Evolutionary conservation across 2,888 invertebrate species (phyloP), one percentile per base, ranked within the genome.

Genomic region (Pogonocherus hispidulus): DNA sequence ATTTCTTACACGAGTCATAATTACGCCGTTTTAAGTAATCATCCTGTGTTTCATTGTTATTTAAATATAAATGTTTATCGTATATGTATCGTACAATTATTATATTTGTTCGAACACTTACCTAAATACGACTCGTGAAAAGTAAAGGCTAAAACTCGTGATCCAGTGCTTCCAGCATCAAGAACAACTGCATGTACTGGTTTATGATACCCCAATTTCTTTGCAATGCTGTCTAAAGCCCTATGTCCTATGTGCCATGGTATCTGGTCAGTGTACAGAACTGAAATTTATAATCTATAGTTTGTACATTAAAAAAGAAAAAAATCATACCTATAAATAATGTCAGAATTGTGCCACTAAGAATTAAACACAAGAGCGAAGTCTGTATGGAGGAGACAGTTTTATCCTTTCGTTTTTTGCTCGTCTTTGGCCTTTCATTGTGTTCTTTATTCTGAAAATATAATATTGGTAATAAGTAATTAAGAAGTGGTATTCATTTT

Each of bases 101-200:
- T 37, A 11, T 27, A 14, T 52, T 9, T 11, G 16, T 9, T 18
- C 1, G 19, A 27, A 16, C 14, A 76, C 77, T 79, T 79, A 92
- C 92, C 90, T 85, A 92, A 88, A 79, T 91, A 90, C 18, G 94
- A 92, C 79, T 93, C 91, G 80, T 94, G 93, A 85, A 96, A 95
- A 78, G 92, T 92, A 82, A 94, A 95, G 3, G 94, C 94, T 70
- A 94, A 86, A 19, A 95, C 91, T 76, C 98, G 89, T 70, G 95
- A 93, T 1, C 97, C 98, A 0, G 97, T 97, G 66, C 96, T 97
- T 1, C 98, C 97, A 3, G 97, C 97, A 86, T 98, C 98, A 75
- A 98, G 93, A 76, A 98, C 92, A 20, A 96, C 93, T 0, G 95
- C 96, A 86, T 96, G 92, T 51, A 91, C 90, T 41, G 89, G 88